Conservation (phyloP, 2,797 vertebrate species). For the Platalea minor region DNA sequence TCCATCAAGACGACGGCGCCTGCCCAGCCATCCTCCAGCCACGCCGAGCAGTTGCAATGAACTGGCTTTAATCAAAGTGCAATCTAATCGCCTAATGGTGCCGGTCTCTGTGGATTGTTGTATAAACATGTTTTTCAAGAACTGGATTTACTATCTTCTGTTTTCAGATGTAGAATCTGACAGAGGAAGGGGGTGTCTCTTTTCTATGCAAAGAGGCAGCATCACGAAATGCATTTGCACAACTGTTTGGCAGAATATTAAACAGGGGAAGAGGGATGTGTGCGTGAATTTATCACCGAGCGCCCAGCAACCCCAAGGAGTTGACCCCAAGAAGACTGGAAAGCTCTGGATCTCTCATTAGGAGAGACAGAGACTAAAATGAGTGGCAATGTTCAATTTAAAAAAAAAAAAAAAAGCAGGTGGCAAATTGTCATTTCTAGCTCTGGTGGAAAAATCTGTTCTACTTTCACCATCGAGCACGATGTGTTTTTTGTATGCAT, state of each 20-base stretch:
- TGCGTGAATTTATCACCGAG: neutral
- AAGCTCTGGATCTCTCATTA: neutral
- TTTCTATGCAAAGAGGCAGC: neutral
- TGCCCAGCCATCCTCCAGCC: neutral
- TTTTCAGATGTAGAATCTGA: neutral
- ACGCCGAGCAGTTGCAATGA: fast-evolving
- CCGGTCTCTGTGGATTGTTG: neutral
- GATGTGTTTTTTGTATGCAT: neutral
- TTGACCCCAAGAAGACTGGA: neutral
- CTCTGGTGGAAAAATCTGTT: neutral
- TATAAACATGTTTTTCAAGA: neutral
- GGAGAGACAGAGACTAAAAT: neutral
- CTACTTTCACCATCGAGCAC: neutral
- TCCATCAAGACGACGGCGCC: neutral
- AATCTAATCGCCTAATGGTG: neutral
- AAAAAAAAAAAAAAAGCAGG: neutral
- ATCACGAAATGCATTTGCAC: neutral
- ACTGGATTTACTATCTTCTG: neutral
- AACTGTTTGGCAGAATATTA: neutral
- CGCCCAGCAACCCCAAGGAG: neutral
- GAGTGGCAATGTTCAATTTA: neutral
- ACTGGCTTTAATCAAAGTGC: neutral
- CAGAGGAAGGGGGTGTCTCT: neutral
- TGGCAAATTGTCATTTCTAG: neutral
- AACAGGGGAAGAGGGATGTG: neutral